A percentile compares a stretch with the other conserved stretches of the same genome.
phyloP scores from a whole-genome alignment of 2,113 vertebrate genomes.

The Carassius carassius region DNA sequence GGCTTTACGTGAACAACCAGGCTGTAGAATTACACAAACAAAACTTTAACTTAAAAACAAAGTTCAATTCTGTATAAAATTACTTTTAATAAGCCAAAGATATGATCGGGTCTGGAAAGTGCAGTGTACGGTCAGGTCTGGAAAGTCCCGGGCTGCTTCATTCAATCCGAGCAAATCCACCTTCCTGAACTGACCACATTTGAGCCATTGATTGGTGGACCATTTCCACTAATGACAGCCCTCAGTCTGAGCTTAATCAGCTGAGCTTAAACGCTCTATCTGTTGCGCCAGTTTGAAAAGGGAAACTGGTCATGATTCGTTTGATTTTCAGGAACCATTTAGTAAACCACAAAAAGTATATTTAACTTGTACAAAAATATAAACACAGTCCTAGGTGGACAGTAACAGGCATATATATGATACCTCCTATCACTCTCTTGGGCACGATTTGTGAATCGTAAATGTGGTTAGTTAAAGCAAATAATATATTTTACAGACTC shows the following conservation, averaged over 20 bases:
- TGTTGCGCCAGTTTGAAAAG: slow-evolving; percentile 1
- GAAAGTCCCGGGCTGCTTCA: slow-evolving; percentile 40
- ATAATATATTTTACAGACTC: slow-evolving; percentile 36
- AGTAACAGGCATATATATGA: slow-evolving; percentile 26
- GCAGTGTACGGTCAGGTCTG: not conserved
- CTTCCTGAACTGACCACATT: slow-evolving; percentile 43
- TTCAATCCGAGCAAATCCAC: not conserved
- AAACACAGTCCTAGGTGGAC: slow-evolving; percentile 4
- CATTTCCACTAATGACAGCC: slow-evolving; percentile 41
- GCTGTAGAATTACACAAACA: not conserved
- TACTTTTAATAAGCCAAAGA: slow-evolving; percentile 27
- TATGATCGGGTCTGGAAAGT: slow-evolving; percentile 39
- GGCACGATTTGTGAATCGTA: slow-evolving; percentile 14
- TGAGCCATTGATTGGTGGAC: slow-evolving; percentile 60
- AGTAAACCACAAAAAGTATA: slow-evolving; percentile 39
- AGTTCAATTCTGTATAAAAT: slow-evolving; percentile 29
- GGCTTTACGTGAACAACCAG: not conserved
- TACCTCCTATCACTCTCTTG: slow-evolving; percentile 2
- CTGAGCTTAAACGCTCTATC: slow-evolving; percentile 12
- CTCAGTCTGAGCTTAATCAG: slow-evolving; percentile 28
- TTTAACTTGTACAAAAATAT: slow-evolving; percentile 44
- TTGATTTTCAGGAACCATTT: slow-evolving; percentile 15
- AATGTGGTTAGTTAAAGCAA: slow-evolving; percentile 32
- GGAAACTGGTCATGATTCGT: slow-evolving; percentile 9
- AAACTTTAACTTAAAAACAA: not conserved